phyloP scores from a whole-genome alignment of 2,113 vertebrate genomes.

The Aviceda subcristata region DNA sequence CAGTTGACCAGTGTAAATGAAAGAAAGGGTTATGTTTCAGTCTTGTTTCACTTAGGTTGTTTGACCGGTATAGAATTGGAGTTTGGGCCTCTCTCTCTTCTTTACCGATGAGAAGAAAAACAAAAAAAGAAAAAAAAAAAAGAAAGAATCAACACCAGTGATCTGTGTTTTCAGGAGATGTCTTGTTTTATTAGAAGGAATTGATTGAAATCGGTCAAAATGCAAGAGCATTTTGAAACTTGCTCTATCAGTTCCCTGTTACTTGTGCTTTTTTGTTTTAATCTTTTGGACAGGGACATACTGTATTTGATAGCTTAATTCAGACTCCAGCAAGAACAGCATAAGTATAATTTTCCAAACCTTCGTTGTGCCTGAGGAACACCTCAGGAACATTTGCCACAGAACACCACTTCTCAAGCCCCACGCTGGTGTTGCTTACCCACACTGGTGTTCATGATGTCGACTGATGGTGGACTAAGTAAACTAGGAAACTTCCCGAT shows the following conservation, averaged over 20 bases:
- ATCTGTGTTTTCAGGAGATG: neutral
- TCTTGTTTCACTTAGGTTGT: neutral
- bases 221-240: neutral
- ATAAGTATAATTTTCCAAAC: neutral
- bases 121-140: neutral
- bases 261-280: neutral
- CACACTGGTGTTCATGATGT: rapidly evolving
- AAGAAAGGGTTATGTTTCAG: neutral
- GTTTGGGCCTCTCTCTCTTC: neutral
- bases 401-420: neutral
- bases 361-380: neutral
- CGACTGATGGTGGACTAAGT: neutral
- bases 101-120: neutral
- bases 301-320: neutral
- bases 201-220: neutral
- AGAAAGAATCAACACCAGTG: neutral
- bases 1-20: too few species aligned
- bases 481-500: neutral
- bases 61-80: neutral
- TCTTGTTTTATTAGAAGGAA: neutral
- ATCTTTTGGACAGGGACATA: neutral
- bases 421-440: neutral
- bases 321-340: neutral
- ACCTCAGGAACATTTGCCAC: neutral
- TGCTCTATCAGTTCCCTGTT: neutral